These are phyloP conservation scores for Nibea albiflora DNA, from an alignment of 2,113 vertebrate species.

Conservation along the genomic window DNA sequence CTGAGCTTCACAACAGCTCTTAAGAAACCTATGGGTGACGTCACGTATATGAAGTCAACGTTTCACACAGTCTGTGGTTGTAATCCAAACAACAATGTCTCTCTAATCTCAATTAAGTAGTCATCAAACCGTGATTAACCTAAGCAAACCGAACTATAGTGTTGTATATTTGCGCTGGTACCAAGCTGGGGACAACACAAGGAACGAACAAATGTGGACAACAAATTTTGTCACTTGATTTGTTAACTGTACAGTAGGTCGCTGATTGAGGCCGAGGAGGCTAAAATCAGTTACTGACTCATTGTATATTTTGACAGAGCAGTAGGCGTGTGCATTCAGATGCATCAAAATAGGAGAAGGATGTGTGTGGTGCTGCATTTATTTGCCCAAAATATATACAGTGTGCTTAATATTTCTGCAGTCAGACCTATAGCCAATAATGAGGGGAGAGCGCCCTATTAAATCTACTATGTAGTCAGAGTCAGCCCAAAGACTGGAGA, in stretches of 20 bases:
- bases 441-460: constrained; percentile 16
- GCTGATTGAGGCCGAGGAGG: background rate
- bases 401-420: constrained; percentile 1
- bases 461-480: constrained; percentile 8
- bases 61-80: background rate
- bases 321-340: background rate
- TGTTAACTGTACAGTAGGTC: background rate
- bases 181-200: no score
- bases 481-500: background rate
- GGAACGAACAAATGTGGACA: no score
- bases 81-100: background rate
- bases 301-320: background rate
- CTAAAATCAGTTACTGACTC: background rate
- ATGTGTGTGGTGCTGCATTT: background rate
- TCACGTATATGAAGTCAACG: no score
- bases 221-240: background rate
- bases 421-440: background rate
- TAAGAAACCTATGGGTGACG: no score
- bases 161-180: no score
- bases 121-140: background rate
- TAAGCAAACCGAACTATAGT: background rate
- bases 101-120: background rate
- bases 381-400: background rate
- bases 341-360: background rate
- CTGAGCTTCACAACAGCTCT: no score